Base-by-base conservation (phyloP, 1,140 invertebrate genomes). In the Micrasema minimum region DNA sequence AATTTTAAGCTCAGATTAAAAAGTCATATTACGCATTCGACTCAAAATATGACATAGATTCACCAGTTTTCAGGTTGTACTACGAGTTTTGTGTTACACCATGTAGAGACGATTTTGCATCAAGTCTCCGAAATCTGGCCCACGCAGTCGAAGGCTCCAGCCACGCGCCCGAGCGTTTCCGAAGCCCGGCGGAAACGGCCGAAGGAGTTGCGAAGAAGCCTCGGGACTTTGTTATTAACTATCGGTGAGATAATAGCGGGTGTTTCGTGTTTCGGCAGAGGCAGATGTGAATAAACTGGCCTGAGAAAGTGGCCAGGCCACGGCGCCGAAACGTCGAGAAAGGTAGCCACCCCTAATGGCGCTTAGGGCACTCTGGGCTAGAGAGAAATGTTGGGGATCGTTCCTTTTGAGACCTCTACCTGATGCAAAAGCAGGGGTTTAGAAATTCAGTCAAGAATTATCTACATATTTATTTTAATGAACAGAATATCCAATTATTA, bases 241-340 rank as follows among this genome's bases (percentile, higher is more conserved):
- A 67, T 43, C 64, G 35, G 66, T 45, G 50, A 67, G 35, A 57
- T 57, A 57, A 67, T 67, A 57, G 66, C 66, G 51, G 66, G 66
- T 61, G 48, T 53, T 53, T 67, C 65, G 65, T n/a, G n/a, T n/a
- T 53, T 67, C 65, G 65, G 26, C 37, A 67, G 11, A 38, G 53
- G 53, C 51, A 69, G 66, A 69, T 59, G 66, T 69, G 53, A 59
- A 57, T 26, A 50, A 67, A 64, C 59, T 35, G 46, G 31, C 64
- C 23, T 51, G 64, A 66, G 64, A 66, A 66, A 66, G 64, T 66
- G 26, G 14, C 31, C 6, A 37, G 11, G 10, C 46, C 14, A 7
- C 31, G 16, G 64, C 5, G 16, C 6, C 26, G 0, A 10, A 51
- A 20, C 16, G 46, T 12, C 46, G 11, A 10, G 20, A 5, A 9